Conservation (phyloP, 2,797 vertebrate genomes). For the Taeniopygia guttata region DNA sequence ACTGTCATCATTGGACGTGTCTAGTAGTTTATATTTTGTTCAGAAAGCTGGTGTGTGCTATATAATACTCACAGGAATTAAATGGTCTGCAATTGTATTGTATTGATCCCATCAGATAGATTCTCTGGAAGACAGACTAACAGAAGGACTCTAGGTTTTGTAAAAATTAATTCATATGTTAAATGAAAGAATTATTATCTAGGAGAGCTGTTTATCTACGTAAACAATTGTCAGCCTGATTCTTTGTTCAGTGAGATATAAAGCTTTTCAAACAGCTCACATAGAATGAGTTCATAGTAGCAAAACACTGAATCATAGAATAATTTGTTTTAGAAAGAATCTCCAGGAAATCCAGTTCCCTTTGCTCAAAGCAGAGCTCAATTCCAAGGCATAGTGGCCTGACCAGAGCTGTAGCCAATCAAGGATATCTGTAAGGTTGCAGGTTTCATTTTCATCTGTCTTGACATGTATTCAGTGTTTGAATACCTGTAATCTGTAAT, state of each 20-base stretch:
- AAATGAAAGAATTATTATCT: neutral
- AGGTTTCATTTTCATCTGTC: neutral
- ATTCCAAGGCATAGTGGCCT: neutral
- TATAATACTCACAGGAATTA: neutral
- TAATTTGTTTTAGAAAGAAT: neutral
- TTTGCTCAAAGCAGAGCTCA: neutral
- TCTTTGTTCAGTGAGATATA: neutral
- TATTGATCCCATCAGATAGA: neutral
- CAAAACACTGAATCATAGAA: neutral
- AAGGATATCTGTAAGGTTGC: neutral
- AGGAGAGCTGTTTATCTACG: neutral
- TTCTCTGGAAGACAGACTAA: neutral
- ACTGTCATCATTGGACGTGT: neutral
- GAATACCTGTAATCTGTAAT: neutral
- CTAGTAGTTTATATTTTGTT: neutral
- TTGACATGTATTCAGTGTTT: neutral
- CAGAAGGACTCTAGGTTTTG: neutral
- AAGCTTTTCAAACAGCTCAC: neutral
- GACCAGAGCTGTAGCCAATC: neutral
- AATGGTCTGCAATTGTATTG: neutral
- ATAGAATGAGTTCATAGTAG: neutral
- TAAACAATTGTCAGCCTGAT: neutral
- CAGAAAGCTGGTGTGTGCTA: neutral
- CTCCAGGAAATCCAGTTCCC: neutral
- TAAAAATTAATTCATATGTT: neutral